Base-by-base conservation (phyloP, 2,113 vertebrate genomes). In the Colinus virginianus region DNA sequence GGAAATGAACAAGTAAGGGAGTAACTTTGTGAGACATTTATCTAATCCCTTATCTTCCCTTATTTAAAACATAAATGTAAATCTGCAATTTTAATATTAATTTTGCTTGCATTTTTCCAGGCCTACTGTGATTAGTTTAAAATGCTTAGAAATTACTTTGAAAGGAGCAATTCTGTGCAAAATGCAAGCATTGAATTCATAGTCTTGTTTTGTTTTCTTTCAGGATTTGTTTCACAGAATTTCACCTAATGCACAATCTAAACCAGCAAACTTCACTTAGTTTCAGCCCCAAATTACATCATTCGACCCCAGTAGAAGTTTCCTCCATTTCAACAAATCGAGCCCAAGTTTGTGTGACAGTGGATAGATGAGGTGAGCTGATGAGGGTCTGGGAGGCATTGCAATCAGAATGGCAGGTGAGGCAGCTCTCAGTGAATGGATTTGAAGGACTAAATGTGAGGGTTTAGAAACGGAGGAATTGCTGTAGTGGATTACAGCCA, bases 301-400 rank as follows among this genome's bases (percentile, higher is more conserved):
- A 40, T 83, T 89, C 53, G 3, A 90, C 49, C 64, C 59, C 63
- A 82, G 77, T 43, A 91, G 84, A 94, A 92, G 90, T 96, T 95
- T 94, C 81, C 75, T 92, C 42, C 45, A 14, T 92, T 93, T 87
- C 91, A 92, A 74, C 84, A 95, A 94, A 87, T 85, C 20, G 61
- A 92, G 64, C 63, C 75, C 87, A 67, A 93, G 94, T 92, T 96
- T 95, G 89, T 90, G 88, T 94, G 96, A 89, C 93, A 94, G 95
- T 84, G 91, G 87, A 87, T 88, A 95, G 94, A 89, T 96, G 94
- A 94, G 93, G 95, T 93, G 91, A 90, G 84, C 88, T 93, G 91
- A 92, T 89, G 93, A 96, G 36, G 89, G 93, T 78, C 62, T 93
- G 90, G 89, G 91, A 94, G 92, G 92, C 71, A 92, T 67, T 89